Conservation (phyloP, 2,888 invertebrate species). For the Agrotis clavis region DNA sequence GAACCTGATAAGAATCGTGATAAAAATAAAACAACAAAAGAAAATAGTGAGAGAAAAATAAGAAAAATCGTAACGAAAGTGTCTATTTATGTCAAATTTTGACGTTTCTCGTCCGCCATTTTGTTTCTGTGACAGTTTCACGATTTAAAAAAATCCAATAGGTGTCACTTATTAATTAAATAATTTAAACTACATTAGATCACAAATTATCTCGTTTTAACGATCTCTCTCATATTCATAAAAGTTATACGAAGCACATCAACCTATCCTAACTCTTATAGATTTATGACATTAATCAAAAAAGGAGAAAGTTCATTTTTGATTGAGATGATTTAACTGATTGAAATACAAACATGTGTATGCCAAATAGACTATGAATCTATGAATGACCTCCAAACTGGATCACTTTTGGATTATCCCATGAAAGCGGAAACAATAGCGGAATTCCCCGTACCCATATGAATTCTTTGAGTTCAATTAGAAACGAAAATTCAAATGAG, state of each 20-base stretch:
- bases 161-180: too few relatives aligned
- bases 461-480: constrained; percentile 1
- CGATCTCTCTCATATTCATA: too few relatives aligned
- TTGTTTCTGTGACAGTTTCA: neutral
- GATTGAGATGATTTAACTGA: too few relatives aligned
- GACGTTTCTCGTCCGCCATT: neutral
- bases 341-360: too few relatives aligned
- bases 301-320: too few relatives aligned
- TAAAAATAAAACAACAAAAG: constrained; percentile 21
- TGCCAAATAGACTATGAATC: neutral
- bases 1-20: constrained; percentile 31
- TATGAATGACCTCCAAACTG: neutral
- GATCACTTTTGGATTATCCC: neutral
- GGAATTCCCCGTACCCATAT: neutral
- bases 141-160: neutral
- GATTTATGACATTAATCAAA: too few relatives aligned
- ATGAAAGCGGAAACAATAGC: neutral
- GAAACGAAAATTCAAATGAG: too few relatives aligned
- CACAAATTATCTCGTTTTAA: too few relatives aligned
- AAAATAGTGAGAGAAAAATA: neutral
- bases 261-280: too few relatives aligned
- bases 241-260: too few relatives aligned
- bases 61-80: neutral
- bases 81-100: neutral
- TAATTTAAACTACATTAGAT: too few relatives aligned